These are phyloP conservation scores for Eristalis pertinax DNA, from an alignment of 2,888 invertebrate genomes.

Conservation along the genomic window DNA sequence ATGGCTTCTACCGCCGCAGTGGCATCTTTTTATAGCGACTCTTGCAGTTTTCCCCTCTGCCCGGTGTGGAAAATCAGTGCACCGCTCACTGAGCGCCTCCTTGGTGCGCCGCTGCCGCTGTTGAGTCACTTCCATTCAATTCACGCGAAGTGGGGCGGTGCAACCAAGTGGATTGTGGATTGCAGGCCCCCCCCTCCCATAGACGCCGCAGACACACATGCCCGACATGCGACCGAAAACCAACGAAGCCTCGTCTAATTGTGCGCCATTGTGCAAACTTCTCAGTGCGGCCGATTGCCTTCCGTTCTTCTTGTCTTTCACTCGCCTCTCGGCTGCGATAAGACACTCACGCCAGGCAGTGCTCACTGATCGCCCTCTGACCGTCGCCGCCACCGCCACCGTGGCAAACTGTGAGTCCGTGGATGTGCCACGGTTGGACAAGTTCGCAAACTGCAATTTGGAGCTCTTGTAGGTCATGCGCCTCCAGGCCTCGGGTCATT, in stretches of 20 bases:
- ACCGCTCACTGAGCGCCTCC: constrained; percentile 34
- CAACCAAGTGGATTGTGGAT: not conserved
- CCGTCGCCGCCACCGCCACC: constrained; percentile 69
- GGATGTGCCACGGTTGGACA: not conserved
- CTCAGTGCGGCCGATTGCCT: constrained; percentile 26
- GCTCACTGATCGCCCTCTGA: constrained; percentile 73
- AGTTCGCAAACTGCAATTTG: not conserved
- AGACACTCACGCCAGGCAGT: constrained; percentile 68
- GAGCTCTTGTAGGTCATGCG: not conserved
- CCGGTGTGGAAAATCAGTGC: constrained; percentile 59
- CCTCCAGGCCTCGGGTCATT: not conserved
- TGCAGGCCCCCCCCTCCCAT: constrained; percentile 18
- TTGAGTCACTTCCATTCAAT: constrained; percentile 53
- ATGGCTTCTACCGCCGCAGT: constrained; percentile 55
- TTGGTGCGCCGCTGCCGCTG: constrained; percentile 19
- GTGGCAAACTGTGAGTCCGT: constrained; percentile 72
- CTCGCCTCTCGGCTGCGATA: constrained; percentile 19
- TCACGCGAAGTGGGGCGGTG: constrained; percentile 32
- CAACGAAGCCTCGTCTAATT: constrained; percentile 60
- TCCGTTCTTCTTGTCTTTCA: constrained; percentile 43
- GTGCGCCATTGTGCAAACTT: constrained; percentile 57
- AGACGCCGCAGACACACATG: constrained; percentile 15
- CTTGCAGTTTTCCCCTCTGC: constrained; percentile 46
- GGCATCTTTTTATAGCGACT: constrained; percentile 65
- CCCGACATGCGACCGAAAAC: constrained; percentile 40